Percentiles rank a stretch among this genome's conserved stretches.
Evolutionary conservation across 2,113 vertebrate species (phyloP).

Genomic region (Chascanopsetta lugubris): DNA sequence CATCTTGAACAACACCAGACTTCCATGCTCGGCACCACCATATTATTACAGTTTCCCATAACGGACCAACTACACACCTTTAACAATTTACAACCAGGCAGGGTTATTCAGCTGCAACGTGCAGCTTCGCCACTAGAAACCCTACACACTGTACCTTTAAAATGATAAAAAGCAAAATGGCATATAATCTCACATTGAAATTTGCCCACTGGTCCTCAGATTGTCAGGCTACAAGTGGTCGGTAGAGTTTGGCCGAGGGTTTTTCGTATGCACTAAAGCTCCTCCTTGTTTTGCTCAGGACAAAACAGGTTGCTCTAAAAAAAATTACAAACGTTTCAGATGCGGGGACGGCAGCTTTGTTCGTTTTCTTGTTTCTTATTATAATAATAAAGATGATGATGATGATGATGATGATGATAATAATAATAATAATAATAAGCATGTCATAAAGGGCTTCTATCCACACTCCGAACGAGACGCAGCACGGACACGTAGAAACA

Average conservation of each 20-base stretch:
- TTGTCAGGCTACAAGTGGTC: constrained; percentile 41
- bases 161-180: constrained; percentile 13
- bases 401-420: too few relatives aligned
- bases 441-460: constrained; percentile 77
- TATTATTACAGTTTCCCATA: too few relatives aligned
- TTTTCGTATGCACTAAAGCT: constrained; percentile 74
- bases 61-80: too few relatives aligned
- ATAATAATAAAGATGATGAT: too few relatives aligned
- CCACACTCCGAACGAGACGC: constrained; percentile 58
- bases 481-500: constrained; percentile 59
- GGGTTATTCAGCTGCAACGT: too few relatives aligned
- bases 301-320: constrained; percentile 66
- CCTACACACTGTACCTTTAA: too few relatives aligned
- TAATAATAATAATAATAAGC: constrained; percentile 34
- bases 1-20: too few relatives aligned
- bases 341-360: constrained; percentile 68
- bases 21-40: too few relatives aligned
- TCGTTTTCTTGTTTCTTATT: constrained; percentile 13
- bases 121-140: too few relatives aligned
- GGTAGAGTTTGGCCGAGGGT: constrained; percentile 40
- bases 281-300: constrained; percentile 78
- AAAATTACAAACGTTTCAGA: constrained; percentile 59
- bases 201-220: constrained; percentile 36
- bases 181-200: constrained; percentile 36
- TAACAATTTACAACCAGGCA: too few relatives aligned